Conservation (phyloP, 2,888 invertebrate genomes). For the Apamea crenata region DNA sequence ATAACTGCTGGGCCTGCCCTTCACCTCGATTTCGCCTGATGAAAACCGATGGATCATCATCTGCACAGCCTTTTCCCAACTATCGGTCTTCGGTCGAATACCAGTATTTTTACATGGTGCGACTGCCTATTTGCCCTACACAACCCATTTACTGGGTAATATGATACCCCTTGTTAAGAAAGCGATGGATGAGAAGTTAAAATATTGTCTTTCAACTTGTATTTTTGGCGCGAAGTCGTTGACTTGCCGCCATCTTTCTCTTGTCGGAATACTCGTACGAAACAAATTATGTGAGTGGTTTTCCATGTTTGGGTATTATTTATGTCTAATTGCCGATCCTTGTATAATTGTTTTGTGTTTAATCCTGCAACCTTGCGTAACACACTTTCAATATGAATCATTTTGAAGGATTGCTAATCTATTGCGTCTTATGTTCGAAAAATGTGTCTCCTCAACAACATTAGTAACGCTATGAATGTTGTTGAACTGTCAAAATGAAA, state of each 20-base stretch:
- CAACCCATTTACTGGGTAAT: not conserved
- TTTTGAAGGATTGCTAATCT: not conserved
- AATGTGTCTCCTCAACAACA: not conserved
- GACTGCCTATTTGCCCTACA: not conserved
- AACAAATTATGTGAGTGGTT: slow-evolving; percentile 49
- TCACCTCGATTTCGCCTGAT: not conserved
- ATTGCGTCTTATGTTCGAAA: not conserved
- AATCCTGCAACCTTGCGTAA: not conserved
- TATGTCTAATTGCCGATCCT: slow-evolving; percentile 29
- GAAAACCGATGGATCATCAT: not conserved
- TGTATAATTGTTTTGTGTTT: not conserved
- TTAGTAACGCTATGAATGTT: not conserved
- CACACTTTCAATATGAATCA: not conserved
- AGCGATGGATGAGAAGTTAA: not conserved
- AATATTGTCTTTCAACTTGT: slow-evolving; percentile 63
- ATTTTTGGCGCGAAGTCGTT: slow-evolving; percentile 78
- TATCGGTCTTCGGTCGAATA: not conserved
- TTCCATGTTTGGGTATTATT: slow-evolving; percentile 44
- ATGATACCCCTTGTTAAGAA: not conserved
- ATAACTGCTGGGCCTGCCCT: not conserved
- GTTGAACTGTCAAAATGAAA: not conserved
- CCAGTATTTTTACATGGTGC: not conserved
- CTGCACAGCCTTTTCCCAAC: not conserved
- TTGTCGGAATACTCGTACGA: slow-evolving; percentile 47
- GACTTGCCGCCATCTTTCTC: slow-evolving; percentile 68